Conservation (phyloP, 2,888 invertebrate species). For the Pristionchus japonicus region DNA sequence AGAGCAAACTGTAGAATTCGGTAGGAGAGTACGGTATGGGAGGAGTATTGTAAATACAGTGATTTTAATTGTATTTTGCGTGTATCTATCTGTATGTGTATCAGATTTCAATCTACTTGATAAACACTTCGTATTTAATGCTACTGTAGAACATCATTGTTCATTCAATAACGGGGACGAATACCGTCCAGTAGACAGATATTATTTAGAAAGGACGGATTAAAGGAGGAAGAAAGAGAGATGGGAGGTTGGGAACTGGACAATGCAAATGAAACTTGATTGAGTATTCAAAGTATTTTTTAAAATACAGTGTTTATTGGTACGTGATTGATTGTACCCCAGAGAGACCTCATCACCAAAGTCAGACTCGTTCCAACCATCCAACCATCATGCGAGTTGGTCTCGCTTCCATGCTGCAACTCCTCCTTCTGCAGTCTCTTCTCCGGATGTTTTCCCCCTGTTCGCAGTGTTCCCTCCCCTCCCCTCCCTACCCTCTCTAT, state of each 20-base stretch:
- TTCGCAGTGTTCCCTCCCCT: background rate
- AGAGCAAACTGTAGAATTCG: conserved; percentile 42
- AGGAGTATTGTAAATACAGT: conserved; percentile 14
- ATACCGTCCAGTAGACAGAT: background rate
- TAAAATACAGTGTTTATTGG: too few relatives aligned
- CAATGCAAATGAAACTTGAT: too few relatives aligned
- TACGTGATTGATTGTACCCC: too few relatives aligned
- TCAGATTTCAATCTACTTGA: background rate
- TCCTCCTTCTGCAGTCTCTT: background rate
- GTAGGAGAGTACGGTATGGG: background rate
- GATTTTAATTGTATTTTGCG: background rate
- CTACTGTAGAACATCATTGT: background rate
- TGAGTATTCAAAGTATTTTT: too few relatives aligned
- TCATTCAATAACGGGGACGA: background rate
- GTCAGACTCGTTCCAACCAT: too few relatives aligned
- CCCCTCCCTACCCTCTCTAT: background rate
- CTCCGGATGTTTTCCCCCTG: conserved; percentile 30
- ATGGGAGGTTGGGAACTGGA: too few relatives aligned
- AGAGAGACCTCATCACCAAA: too few relatives aligned
- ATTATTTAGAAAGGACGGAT: background rate
- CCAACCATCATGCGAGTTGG: too few relatives aligned
- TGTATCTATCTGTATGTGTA: background rate
- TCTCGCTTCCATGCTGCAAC: background rate
- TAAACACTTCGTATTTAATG: background rate
- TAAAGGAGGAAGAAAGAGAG: background rate